Evolutionary conservation across 2,113 vertebrate species (phyloP).

Genomic region (Brachyhypopomus occidentalis): DNA sequence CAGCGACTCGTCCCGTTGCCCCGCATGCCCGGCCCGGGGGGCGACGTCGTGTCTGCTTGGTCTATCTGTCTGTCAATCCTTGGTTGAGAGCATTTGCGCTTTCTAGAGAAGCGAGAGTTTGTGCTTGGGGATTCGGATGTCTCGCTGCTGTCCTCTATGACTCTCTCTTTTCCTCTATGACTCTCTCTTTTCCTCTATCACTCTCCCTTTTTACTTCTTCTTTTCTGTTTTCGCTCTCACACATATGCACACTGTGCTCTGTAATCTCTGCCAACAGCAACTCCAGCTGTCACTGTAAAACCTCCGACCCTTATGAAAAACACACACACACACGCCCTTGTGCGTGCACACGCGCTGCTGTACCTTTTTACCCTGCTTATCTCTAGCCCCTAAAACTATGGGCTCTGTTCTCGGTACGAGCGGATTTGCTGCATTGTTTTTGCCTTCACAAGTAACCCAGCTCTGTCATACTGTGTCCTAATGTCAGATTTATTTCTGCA

Average conservation of each 20-base stretch:
- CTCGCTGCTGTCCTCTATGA: neutral
- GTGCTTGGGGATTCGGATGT: neutral
- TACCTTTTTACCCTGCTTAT: constrained; percentile 3
- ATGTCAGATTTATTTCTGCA: too few relatives aligned
- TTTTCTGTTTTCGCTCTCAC: neutral
- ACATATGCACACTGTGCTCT: constrained; percentile 36
- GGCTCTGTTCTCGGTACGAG: neutral
- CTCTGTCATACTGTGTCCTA: neutral
- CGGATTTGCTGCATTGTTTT: neutral
- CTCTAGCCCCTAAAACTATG: neutral
- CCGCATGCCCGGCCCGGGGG: too few relatives aligned
- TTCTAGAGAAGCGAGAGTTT: neutral
- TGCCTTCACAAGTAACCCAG: neutral
- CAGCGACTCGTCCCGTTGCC: too few relatives aligned
- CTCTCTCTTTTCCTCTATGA: neutral
- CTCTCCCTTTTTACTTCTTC: neutral
- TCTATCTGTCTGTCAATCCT: neutral
- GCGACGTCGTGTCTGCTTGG: too few relatives aligned
- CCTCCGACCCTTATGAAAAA: constrained; percentile 41
- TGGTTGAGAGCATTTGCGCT: neutral
- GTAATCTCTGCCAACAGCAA: constrained; percentile 39
- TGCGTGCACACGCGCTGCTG: neutral
- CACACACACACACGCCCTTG: neutral
- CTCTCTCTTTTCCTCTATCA: too few relatives aligned
- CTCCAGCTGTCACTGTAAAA: constrained; percentile 47